phyloP scores from a whole-genome alignment of 2,888 invertebrate genomes.

The Alloplasta piceator region DNA sequence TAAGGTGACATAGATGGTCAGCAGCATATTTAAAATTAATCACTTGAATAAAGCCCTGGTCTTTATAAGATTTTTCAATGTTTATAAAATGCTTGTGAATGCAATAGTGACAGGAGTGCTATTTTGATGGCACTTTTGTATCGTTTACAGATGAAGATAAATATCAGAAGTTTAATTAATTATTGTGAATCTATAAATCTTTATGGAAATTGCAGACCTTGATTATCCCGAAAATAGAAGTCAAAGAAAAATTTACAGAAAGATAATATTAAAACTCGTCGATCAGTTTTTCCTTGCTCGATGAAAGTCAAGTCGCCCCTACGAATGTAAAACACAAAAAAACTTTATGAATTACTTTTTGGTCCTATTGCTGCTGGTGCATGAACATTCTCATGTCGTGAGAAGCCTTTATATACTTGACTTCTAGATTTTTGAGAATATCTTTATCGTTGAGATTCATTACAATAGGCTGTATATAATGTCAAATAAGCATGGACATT shows the following conservation, averaged over 20 bases:
- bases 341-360: background rate
- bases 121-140: constrained; percentile 30
- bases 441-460: too few relatives aligned
- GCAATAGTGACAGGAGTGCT: too few relatives aligned
- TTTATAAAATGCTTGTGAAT: too few relatives aligned
- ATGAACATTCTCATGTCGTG: background rate
- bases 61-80: too few relatives aligned
- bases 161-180: constrained; percentile 57
- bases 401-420: background rate
- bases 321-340: background rate
- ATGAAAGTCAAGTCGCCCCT: background rate
- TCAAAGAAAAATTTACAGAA: background rate
- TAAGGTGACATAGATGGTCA: too few relatives aligned
- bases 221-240: too few relatives aligned
- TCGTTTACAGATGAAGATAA: constrained; percentile 55
- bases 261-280: background rate
- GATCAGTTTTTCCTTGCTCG: constrained; percentile 1
- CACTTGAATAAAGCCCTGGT: too few relatives aligned
- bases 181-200: constrained; percentile 48
- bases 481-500: too few relatives aligned
- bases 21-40: too few relatives aligned
- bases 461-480: too few relatives aligned
- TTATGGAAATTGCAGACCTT: background rate
- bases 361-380: background rate
- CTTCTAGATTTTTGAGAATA: too few relatives aligned